A percentile compares a stretch with the other conserved stretches of the same genome.
Conservation (phyloP, 2,888 invertebrate species). For the Phoronis australis region DNA sequence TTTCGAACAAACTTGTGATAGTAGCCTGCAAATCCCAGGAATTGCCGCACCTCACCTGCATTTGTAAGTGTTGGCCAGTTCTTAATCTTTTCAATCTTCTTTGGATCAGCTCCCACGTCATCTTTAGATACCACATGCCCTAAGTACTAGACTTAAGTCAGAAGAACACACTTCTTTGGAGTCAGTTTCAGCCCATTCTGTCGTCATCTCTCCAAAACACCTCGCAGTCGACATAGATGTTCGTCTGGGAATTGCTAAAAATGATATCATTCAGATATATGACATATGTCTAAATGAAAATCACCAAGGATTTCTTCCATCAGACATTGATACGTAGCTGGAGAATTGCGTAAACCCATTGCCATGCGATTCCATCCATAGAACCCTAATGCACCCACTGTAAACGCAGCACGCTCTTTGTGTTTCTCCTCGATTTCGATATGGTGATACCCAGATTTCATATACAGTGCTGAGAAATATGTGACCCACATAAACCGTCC, state of each 20-base stretch:
- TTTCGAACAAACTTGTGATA: slow-evolving; percentile 11
- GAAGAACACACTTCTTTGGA: slow-evolving; percentile 9
- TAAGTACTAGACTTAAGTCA: slow-evolving; percentile 12
- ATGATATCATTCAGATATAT: slow-evolving; percentile 20
- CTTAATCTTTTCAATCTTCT: slow-evolving; percentile 3
- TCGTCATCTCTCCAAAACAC: slow-evolving; percentile 9
- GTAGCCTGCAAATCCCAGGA: slow-evolving; percentile 8
- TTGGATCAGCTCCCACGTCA: background rate
- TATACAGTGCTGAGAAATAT: slow-evolving; percentile 11
- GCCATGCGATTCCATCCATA: slow-evolving; percentile 14
- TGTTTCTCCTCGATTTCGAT: slow-evolving; percentile 15
- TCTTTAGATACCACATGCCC: slow-evolving; percentile 10
- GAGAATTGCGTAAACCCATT: slow-evolving; percentile 14
- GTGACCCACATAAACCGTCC: slow-evolving; percentile 10
- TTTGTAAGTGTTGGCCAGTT: slow-evolving; percentile 6
- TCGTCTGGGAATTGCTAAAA: slow-evolving; percentile 10
- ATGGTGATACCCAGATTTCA: slow-evolving; percentile 13
- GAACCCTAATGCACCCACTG: slow-evolving; percentile 14
- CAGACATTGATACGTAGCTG: slow-evolving; percentile 14
- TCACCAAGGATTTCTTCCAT: slow-evolving; percentile 14
- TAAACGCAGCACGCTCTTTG: slow-evolving; percentile 15
- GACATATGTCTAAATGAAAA: slow-evolving; percentile 10
- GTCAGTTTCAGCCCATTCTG: slow-evolving; percentile 11
- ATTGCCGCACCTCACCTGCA: slow-evolving; percentile 4
- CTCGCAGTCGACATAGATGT: slow-evolving; percentile 10